A percentile compares a stretch with the other conserved stretches of the same genome.
These are phyloP conservation scores for Solenodon paradoxus DNA, from an alignment of 2,113 vertebrate genomes.

Conservation along the genomic window DNA sequence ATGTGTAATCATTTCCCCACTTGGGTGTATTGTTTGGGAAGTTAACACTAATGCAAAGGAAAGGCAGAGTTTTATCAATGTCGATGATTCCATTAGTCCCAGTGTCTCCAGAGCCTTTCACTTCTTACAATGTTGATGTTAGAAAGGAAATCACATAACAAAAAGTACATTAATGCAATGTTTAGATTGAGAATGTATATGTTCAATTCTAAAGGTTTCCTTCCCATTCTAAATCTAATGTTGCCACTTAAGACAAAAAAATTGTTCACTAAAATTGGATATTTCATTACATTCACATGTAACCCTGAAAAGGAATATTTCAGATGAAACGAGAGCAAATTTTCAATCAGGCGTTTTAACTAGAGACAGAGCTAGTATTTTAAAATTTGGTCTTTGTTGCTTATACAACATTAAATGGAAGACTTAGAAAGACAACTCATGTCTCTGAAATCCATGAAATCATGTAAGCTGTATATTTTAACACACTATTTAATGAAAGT, in stretches of 20 bases:
- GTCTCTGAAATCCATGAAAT: constrained; percentile 39
- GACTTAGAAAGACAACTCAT: background rate
- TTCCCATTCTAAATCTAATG: constrained; percentile 43
- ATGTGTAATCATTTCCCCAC: constrained; percentile 64
- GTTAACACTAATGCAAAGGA: constrained; percentile 13
- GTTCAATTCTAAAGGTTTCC: constrained; percentile 20
- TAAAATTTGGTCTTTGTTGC: background rate
- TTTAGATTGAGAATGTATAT: constrained; percentile 61
- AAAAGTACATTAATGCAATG: constrained; percentile 57
- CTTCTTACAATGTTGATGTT: constrained; percentile 58
- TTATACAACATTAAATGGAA: background rate
- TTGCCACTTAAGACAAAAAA: constrained; percentile 58
- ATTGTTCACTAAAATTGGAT: background rate
- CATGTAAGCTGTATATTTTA: constrained; percentile 37
- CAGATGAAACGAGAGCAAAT: constrained; percentile 33
- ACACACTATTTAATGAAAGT: constrained; percentile 36
- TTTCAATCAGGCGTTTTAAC: constrained; percentile 25
- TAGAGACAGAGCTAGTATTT: background rate
- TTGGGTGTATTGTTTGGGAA: constrained; percentile 56
- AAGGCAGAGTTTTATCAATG: constrained; percentile 50
- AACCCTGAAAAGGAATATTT: background rate
- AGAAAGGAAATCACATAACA: constrained; percentile 60
- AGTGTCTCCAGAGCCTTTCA: constrained; percentile 37
- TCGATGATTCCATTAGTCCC: constrained; percentile 49
- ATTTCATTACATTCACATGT: background rate